Base-by-base conservation (phyloP, 2,113 vertebrate species). In the Fulmarus glacialis region DNA sequence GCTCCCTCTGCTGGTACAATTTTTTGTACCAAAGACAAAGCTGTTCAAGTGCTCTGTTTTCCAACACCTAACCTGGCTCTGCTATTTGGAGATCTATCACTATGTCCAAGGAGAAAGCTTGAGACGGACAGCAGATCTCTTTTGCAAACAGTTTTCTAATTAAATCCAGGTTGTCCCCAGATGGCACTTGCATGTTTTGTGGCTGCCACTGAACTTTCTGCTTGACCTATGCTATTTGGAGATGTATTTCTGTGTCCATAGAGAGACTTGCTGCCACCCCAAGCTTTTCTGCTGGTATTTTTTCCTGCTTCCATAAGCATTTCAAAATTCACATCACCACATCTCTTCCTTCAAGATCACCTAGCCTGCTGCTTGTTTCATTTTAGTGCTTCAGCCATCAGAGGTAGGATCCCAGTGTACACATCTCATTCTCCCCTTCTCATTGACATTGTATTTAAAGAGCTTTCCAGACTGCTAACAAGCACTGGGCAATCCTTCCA, bases 1-100 rank as follows among this genome's bases (percentile, higher is more conserved):
- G 1, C 97, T 97, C 97, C 97, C 95, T 88, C 97, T 97, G 90
- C 91, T 97, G 97, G 97, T 68, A 32, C 64, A 83, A 72, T 67
- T 43, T 83, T n/a, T 38, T 6, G 27, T 38, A 26, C 52, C 85
- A 32, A 43, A 90, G 27, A 11, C 9, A 4, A 17, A 59, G 38
- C 15, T 19, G 47, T 11, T 55, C 26, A 24, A 7, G n/a, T 0
- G 9, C 60, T 56, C 17, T 4, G 21, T 26, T 72, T 60, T n/a
- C 81, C 79, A 73, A 0, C 6, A 0, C 38, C 68, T 67, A 6
- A 24, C 30, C 82, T 8, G 30, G 52, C 40, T 53, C 90, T 73
- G 53, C 63, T 36, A 0, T 24, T 47, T 29, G 56, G 43, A 72
- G 13, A 43, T 23, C 48, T 45, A 3, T 26, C 77, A 1, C 15